Evolutionary conservation across 2,113 vertebrate genomes (phyloP).

Genomic region (Ibidorhyncha struthersii): DNA sequence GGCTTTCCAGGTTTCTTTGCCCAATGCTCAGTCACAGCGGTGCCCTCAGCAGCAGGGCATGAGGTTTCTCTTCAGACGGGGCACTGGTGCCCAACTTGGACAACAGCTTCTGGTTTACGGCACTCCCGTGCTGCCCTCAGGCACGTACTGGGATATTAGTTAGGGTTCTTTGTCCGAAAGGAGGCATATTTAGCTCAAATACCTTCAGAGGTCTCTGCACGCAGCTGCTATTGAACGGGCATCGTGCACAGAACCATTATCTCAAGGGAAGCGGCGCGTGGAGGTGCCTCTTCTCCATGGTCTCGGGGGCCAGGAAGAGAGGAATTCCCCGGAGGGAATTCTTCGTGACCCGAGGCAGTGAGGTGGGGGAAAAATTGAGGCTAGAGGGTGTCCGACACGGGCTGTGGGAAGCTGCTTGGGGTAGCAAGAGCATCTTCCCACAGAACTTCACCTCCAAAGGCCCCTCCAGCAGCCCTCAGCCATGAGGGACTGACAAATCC

Average conservation of each 20-base stretch:
- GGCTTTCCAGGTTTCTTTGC: constrained; percentile 45
- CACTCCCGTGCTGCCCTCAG: not conserved
- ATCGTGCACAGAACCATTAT: not conserved
- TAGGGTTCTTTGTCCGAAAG: not conserved
- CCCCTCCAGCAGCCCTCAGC: not conserved
- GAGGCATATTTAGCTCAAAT: not conserved
- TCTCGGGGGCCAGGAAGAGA: not conserved
- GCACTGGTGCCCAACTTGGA: accelerated
- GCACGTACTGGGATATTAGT: too few species aligned
- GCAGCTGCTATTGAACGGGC: not conserved
- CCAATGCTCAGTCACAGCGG: accelerated
- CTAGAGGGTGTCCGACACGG: not conserved
- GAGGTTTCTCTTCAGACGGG: not conserved
- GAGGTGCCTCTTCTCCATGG: not conserved
- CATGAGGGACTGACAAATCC: not conserved
- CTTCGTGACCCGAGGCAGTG: not conserved
- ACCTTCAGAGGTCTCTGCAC: not conserved
- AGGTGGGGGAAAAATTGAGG: not conserved
- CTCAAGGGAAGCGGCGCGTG: not conserved
- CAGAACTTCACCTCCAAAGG: not conserved
- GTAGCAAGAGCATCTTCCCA: not conserved
- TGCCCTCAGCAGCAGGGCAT: not conserved
- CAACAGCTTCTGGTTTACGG: not conserved
- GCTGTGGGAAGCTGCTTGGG: not conserved
- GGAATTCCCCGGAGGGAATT: not conserved